Conservation (phyloP, 1,140 invertebrate genomes). For the Cotesia typhae region DNA sequence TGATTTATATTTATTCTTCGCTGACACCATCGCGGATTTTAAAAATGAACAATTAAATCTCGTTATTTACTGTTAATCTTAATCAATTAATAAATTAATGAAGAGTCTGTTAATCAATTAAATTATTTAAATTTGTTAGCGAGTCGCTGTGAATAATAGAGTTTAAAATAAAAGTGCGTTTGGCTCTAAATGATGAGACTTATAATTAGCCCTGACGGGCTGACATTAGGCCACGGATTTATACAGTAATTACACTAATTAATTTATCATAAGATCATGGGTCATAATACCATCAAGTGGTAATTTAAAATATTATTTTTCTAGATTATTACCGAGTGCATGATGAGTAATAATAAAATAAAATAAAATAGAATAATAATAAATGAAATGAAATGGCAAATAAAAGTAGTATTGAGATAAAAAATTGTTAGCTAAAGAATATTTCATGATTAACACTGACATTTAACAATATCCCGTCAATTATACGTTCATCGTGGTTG, state of each 20-base stretch:
- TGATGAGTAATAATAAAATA: background rate
- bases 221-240: conserved; percentile 47
- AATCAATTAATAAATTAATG: background rate
- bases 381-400: background rate
- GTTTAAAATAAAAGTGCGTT: conserved; percentile 23
- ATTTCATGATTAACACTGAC: conserved; percentile 25
- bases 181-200: conserved; percentile 41
- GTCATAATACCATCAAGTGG: background rate
- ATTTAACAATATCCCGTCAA: conserved; percentile 22
- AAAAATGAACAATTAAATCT: background rate
- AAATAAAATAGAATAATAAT: background rate
- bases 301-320: too few relatives aligned
- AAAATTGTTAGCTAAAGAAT: conserved; percentile 9
- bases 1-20: conserved; percentile 18
- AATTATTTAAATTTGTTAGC: conserved; percentile 7
- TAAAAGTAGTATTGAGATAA: too few relatives aligned
- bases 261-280: conserved; percentile 44
- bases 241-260: conserved; percentile 55
- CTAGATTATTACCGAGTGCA: conserved; percentile 1
- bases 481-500: background rate
- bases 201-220: conserved; percentile 49
- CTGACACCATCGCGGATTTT: background rate
- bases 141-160: too few relatives aligned
- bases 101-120: background rate
- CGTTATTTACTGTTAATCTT: background rate